These are phyloP conservation scores for Meandrusa payeni DNA, from an alignment of 2,888 invertebrate species.

Conservation along the genomic window DNA sequence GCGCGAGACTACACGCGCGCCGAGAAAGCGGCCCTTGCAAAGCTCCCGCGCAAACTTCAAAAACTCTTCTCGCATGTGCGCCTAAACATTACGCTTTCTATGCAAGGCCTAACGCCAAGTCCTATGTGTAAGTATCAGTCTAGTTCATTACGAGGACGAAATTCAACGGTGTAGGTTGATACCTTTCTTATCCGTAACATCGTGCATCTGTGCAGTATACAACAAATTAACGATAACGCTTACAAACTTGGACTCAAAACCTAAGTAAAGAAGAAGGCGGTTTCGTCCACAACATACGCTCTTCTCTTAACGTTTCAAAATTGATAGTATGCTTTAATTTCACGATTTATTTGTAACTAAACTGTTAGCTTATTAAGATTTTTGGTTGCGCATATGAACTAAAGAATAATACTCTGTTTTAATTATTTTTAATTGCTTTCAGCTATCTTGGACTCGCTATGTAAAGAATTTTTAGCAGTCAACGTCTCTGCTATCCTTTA, in stretches of 20 bases:
- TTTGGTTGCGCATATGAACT: neutral
- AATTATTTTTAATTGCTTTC: conserved; percentile 55
- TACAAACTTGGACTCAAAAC: conserved; percentile 7
- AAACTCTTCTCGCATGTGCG: conserved; percentile 86
- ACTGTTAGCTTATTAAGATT: conserved; percentile 8
- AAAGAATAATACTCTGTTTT: conserved; percentile 8
- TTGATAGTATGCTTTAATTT: conserved; percentile 4
- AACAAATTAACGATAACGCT: conserved; percentile 1
- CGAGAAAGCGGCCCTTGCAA: conserved; percentile 83
- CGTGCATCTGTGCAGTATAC: conserved; percentile 1
- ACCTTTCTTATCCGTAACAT: neutral
- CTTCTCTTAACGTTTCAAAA: conserved; percentile 5
- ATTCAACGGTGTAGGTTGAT: too few species aligned
- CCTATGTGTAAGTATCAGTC: conserved; percentile 83
- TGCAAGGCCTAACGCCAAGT: conserved; percentile 88
- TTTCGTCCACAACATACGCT: conserved; percentile 7
- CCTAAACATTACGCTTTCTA: conserved; percentile 84
- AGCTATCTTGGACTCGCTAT: conserved; percentile 94
- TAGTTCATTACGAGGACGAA: neutral
- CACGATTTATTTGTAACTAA: conserved; percentile 3
- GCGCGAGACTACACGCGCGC: conserved; percentile 87
- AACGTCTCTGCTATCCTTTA: conserved; percentile 96
- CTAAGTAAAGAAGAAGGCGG: conserved; percentile 2
- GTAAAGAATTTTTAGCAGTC: conserved; percentile 92
- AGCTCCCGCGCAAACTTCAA: conserved; percentile 82